Percentiles rank a stretch among this genome's conserved stretches.
phyloP scores from a whole-genome alignment of 2,888 invertebrate genomes.

The Drosophila meridiana region DNA sequence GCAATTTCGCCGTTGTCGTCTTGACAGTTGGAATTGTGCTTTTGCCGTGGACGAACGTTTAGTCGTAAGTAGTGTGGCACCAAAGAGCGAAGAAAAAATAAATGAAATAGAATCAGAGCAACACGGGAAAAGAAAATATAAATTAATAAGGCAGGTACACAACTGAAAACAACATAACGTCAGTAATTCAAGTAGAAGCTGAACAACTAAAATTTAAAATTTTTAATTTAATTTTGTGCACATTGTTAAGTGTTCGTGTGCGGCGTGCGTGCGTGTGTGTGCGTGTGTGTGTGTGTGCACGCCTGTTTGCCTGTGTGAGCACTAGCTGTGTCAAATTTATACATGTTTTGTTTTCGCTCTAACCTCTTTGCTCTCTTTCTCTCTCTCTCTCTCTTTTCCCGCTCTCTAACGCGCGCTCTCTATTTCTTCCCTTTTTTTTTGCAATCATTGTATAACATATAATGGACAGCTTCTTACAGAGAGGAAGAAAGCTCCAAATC shows the following conservation, averaged over 20 bases:
- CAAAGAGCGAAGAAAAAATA: slow-evolving; percentile 40
- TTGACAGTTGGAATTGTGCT: slow-evolving; percentile 74
- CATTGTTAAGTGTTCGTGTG: slow-evolving; percentile 28
- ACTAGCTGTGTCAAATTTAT: slow-evolving; percentile 30
- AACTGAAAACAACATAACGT: slow-evolving; percentile 13
- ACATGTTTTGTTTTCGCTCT: slow-evolving; percentile 26
- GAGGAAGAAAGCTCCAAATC: slow-evolving; percentile 53
- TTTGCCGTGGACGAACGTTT: slow-evolving; percentile 61
- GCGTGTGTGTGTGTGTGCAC: slow-evolving; percentile 24
- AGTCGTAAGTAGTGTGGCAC: slow-evolving; percentile 41
- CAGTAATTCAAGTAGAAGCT: slow-evolving; percentile 44
- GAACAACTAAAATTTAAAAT: slow-evolving; percentile 58
- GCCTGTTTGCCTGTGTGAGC: slow-evolving; percentile 10
- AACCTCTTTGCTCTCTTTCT: slow-evolving; percentile 18
- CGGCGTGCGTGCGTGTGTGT: slow-evolving; percentile 32
- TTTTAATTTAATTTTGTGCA: slow-evolving; percentile 67
- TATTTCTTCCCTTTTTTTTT: slow-evolving; percentile 21
- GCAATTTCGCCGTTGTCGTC: slow-evolving; percentile 52
- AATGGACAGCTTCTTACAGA: slow-evolving; percentile 47
- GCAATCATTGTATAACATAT: slow-evolving; percentile 71
- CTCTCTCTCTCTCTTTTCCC: background rate
- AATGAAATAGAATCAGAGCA: slow-evolving; percentile 37
- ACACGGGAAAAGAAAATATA: slow-evolving; percentile 16
- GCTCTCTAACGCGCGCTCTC: slow-evolving; percentile 1
- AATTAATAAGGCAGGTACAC: slow-evolving; percentile 43